phyloP scores from a whole-genome alignment of 2,797 vertebrate genomes.

The Muscicapa comitata region DNA sequence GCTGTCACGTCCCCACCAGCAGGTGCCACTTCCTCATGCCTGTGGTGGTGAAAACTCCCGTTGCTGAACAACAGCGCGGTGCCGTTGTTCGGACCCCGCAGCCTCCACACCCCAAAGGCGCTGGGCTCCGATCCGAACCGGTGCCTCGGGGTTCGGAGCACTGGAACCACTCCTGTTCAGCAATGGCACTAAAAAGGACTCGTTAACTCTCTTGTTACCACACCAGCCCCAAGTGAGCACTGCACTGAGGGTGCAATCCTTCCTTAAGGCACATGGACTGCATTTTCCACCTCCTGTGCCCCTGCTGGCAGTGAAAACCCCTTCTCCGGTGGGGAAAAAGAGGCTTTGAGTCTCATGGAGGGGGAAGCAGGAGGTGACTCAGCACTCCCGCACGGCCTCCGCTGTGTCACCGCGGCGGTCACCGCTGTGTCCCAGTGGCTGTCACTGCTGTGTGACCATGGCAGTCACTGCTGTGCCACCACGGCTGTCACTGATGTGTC shows the following conservation, averaged over 20 bases:
- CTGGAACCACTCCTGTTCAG: not conserved
- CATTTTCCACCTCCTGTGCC: accelerated
- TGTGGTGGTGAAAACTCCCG: not conserved
- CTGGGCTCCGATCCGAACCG: accelerated
- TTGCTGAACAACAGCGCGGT: not conserved
- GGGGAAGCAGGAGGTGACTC: not conserved
- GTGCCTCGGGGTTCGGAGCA: accelerated
- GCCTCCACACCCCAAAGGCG: not conserved
- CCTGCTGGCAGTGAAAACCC: not conserved
- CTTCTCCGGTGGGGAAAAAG: not conserved
- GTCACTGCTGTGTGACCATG: too few species aligned
- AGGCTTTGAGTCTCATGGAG: accelerated
- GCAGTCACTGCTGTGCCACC: too few species aligned
- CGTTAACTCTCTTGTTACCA: accelerated
- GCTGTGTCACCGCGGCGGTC: too few species aligned
- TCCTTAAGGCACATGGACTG: accelerated
- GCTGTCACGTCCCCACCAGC: not conserved
- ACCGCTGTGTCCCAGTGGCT: too few species aligned
- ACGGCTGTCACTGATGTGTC: too few species aligned
- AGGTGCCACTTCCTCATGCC: conserved; percentile 38
- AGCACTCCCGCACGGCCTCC: not conserved
- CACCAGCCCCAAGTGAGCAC: accelerated
- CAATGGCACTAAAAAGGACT: not conserved
- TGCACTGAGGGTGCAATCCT: not conserved
- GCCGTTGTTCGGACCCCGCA: accelerated